Base-by-base conservation (phyloP, 2,888 invertebrate species). In the Hanleya hanleyi region DNA sequence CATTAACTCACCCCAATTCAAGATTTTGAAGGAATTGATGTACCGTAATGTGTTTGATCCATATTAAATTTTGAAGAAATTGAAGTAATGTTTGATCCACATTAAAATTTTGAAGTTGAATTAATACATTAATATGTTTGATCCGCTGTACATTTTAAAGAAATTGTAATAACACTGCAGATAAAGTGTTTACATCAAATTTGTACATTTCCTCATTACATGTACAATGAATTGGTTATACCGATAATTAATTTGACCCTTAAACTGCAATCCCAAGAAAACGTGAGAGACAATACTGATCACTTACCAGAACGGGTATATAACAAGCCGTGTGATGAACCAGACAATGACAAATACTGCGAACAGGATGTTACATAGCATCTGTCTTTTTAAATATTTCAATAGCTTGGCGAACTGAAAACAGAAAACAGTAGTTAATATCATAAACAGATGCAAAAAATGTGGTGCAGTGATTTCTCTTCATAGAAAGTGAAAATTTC, bases 381-480 rank as follows among this genome's bases (percentile, higher is more conserved):
- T 95, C 91, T 97, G 96, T 89, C 94, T 96, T 84, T 95, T 95
- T 29, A 96, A 95, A 91, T 99, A 98, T 89, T 97, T 98, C 29
- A 96, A 94, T 92, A 98, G 94, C 92, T 99, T 99, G 26, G 98
- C 97, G 62, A 94, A 95, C 95, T 97, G 92, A 0, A 82, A 82
- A 51, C 68, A 36, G 1, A 71, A 75, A 57, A 67, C 50, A 32
- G 36, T 12, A 67, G 22, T 33, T 18, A 35, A n/a, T n/a, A 32
- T 18, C 22, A 51, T 1, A 38, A 36, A 1, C 61, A 57, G 12
- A 3, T 18, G 26, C 29, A 62, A 22, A 64, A 0, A 4, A 7
- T 5, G 3, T 15, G 33, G 7, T 32, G 49, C 4, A 35, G 35
- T 9, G 15, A 15, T n/a, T 29, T 47, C 6, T 47, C n/a, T n/a